Percentiles rank a stretch among this genome's conserved stretches.
Conservation (phyloP, 2,888 invertebrate genomes). For the Sympetrum striolatum region DNA sequence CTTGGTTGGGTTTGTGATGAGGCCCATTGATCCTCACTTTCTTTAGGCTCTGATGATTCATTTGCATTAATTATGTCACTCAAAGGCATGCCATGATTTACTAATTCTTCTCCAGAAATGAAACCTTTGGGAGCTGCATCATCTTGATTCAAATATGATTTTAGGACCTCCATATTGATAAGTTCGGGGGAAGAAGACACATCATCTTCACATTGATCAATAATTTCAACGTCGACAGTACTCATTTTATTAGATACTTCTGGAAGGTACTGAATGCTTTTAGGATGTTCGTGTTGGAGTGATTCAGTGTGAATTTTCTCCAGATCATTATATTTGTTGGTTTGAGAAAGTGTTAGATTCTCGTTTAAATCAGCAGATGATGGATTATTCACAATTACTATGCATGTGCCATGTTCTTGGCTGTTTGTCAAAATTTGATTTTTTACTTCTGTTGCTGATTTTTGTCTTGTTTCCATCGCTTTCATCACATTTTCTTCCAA, state of each 20-base stretch:
- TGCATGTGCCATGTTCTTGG: neutral
- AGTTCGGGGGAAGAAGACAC: neutral
- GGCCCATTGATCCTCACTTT: neutral
- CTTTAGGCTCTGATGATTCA: neutral
- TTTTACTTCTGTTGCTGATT: neutral
- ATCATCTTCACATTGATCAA: too few relatives aligned
- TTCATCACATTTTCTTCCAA: too few relatives aligned
- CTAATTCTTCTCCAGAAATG: neutral
- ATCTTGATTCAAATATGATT: neutral
- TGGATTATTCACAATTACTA: neutral
- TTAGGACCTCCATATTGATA: neutral
- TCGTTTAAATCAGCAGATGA: neutral
- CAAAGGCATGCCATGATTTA: neutral
- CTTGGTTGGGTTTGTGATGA: neutral
- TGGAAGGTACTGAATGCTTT: neutral
- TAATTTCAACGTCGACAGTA: neutral
- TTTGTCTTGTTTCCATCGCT: neutral
- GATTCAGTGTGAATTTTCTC: neutral
- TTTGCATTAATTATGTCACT: neutral
- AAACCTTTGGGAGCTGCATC: neutral
- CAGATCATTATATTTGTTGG: neutral
- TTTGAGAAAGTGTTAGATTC: neutral
- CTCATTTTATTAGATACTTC: neutral
- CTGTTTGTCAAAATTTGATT: neutral
- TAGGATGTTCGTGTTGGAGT: neutral